Conservation (phyloP, 2,797 vertebrate species). For the Sebastes diaconus region DNA sequence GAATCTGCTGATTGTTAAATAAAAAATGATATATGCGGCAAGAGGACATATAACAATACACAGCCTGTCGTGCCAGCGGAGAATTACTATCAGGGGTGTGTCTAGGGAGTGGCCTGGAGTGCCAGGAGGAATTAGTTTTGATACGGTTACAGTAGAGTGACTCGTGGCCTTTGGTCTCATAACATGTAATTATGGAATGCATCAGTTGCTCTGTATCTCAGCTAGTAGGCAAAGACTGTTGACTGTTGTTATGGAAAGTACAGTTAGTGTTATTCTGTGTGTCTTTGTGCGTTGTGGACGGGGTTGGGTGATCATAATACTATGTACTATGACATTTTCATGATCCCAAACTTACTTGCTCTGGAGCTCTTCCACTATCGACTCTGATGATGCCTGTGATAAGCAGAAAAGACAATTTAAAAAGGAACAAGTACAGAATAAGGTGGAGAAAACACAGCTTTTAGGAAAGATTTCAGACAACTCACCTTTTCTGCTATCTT, state of each 20-base stretch:
- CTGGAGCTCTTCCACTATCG: slow-evolving; percentile 88
- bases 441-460: background rate
- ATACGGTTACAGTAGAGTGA: background rate
- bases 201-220: background rate
- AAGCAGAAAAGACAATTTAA: slow-evolving; percentile 9
- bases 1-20: background rate
- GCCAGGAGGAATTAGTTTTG: background rate
- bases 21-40: background rate
- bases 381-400: slow-evolving; percentile 86
- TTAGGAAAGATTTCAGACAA: background rate
- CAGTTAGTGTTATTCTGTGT: background rate
- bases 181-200: slow-evolving; percentile 4
- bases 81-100: background rate
- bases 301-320: background rate
- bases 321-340: background rate
- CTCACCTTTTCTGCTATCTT: slow-evolving; percentile 87
- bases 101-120: background rate
- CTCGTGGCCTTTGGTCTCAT: background rate
- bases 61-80: background rate
- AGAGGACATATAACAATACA: background rate
- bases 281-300: background rate
- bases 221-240: background rate
- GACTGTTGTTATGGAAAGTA: background rate
- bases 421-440: slow-evolving; percentile 7
- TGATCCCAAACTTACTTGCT: slow-evolving; percentile 85